Base-by-base conservation (phyloP, 2,797 vertebrate genomes). In the Podarcis siculus region DNA sequence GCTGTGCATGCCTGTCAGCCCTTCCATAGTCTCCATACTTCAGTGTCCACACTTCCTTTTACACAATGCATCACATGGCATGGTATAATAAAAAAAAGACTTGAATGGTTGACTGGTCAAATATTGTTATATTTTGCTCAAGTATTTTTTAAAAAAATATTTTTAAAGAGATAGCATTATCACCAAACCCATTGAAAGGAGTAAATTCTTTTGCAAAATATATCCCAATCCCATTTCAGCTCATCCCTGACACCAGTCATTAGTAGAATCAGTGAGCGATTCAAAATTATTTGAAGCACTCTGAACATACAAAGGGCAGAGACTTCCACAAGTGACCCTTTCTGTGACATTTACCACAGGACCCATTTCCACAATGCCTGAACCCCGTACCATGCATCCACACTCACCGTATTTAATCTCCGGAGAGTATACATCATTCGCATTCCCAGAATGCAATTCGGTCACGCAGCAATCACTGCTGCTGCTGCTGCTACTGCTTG, bases 381-480 rank as follows among this genome's bases (percentile, higher is more conserved):
- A n/a, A 42, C 55, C 37, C 8, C 3, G 6, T 25, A 19, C 69
- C 73, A 32, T 77, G 13, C 37, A 4, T 17, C 55, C 83, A 90
- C 83, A 90, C 98, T 97, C 98, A 99, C 99, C 98, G 94, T 98
- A 98, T 6, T 97, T 97, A 92, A 98, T 98, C 84, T 98, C 98
- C 30, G 98, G 97, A 82, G 98, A 98, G 5, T 98, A 97, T 90
- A 98, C 96, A 89, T 98, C 98, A 58, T 99, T 97, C 72, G 97
- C 98, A 80, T 97, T 98, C 82, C 97, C 98, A 61, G 98, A 98
- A 91, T 98, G 98, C 95, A 98, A 97, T 93, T 99, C 98, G 0
- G 98, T 98, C 95, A 98, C 98, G 17, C 98, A 98, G 96, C 98
- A 98, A 91, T 96, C 97, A 35, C 81, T 91, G 25, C 97, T 96